Evolutionary conservation across 2,113 vertebrate genomes (phyloP).

Genomic region (Meles meles): DNA sequence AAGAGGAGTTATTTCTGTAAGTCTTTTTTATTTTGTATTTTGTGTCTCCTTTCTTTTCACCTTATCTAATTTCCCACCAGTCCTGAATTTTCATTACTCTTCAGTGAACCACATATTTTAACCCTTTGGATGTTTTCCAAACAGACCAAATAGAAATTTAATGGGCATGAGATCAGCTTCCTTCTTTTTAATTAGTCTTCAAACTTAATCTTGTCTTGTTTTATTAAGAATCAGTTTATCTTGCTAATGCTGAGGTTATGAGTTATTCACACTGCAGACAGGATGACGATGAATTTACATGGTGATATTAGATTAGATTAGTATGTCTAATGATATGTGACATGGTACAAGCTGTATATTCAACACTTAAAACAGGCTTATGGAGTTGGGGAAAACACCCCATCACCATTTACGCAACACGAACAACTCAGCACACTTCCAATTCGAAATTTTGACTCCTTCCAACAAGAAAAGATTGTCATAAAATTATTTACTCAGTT

Average conservation of each 20-base stretch:
- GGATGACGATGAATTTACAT: neutral
- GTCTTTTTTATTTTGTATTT: neutral
- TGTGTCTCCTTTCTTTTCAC: neutral
- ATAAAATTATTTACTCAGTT: neutral
- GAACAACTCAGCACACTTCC: neutral
- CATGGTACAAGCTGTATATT: neutral
- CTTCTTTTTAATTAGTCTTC: constrained; percentile 30
- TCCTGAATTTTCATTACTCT: neutral
- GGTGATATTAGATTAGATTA: neutral
- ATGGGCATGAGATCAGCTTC: constrained; percentile 18
- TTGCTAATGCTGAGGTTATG: neutral
- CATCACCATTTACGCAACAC: neutral
- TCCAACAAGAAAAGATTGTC: neutral
- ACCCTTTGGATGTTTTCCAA: constrained; percentile 18
- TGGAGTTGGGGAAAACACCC: neutral
- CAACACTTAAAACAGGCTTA: neutral
- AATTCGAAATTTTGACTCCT: neutral
- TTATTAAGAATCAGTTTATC: constrained; percentile 12
- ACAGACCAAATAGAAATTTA: neutral
- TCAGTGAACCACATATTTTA: neutral
- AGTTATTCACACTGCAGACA: neutral
- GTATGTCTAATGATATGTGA: neutral
- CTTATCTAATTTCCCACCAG: neutral
- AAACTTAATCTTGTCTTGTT: neutral
- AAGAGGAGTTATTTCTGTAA: neutral